Base-by-base conservation (phyloP, 30 jellyfish, hydroid and myxozoan species). In the Hydractinia symbiolongicarpus region DNA sequence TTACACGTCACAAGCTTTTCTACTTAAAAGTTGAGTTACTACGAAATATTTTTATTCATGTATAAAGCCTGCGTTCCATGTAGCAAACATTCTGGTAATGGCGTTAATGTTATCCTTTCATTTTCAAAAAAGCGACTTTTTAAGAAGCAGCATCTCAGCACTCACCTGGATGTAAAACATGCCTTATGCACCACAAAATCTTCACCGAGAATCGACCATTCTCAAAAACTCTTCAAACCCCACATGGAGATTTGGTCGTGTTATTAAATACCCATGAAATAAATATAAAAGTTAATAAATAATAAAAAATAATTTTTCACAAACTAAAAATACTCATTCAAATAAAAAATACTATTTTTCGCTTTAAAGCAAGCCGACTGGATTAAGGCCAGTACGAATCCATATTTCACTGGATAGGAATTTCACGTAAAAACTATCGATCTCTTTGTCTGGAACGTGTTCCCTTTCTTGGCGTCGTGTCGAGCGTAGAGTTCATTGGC, bases 381-480 rank as follows among this genome's bases (percentile, higher is more conserved):
- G 69, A 16, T 16, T 58, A 0, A 11, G 15, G 69, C 15, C 69
- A 11, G 19, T 58, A 16, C 69, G 17, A 58, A 13, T 58, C 17
- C 19, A 11, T 16, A 58, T 13, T 58, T 11, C 19, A 16, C 19
- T 13, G 69, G 69, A 16, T 11, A 58, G 19, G 3, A 58, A 58
- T 1, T 11, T 16, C 69, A 11, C 19, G 69, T 13, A 3, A 58
- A 6, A 64, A 51, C 17, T 66, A 67, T 71, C 75, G 79, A 67
- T 60, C 72, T 72, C 86, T 82, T 55, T 62, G 62, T 73, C 93
- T 82, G 6, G 67, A 74, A 73, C 83, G 82, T 15, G 97, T 90
- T 40, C 97, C 97, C 55, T 74, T 75, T 40, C 97, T 75, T 16
- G 88, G 94, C 40, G 97, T 90, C 4, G 97, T 86, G 8, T 80